A percentile compares a stretch with the other conserved stretches of the same genome.
These are phyloP conservation scores for Torymus aiolomorphi DNA, from an alignment of 2,888 invertebrate genomes.

Conservation along the genomic window DNA sequence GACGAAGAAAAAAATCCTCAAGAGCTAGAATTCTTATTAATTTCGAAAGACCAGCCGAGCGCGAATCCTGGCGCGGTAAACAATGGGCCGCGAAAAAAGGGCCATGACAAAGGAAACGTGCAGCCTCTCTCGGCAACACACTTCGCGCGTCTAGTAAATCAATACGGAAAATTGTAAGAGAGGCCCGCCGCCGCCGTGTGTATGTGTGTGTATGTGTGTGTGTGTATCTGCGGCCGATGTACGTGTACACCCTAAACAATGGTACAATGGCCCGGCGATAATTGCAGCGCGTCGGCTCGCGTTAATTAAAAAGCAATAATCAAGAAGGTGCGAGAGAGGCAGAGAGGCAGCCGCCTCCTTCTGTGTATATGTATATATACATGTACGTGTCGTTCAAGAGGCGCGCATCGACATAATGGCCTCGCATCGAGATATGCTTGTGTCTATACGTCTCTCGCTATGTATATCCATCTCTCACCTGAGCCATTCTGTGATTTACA, in stretches of 20 bases:
- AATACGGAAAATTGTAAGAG: slow-evolving; percentile 42
- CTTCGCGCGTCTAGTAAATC: slow-evolving; percentile 32
- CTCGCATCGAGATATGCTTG: slow-evolving; percentile 16
- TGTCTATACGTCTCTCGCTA: not conserved
- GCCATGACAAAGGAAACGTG: slow-evolving; percentile 49
- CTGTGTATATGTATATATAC: no score
- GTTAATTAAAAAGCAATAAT: slow-evolving; percentile 48
- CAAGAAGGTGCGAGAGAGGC: not conserved
- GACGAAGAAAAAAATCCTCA: not conserved
- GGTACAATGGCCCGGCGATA: slow-evolving; percentile 42
- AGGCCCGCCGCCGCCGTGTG: not conserved
- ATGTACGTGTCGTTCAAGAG: slow-evolving; percentile 15
- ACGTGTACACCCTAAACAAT: slow-evolving; percentile 17
- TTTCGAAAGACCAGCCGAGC: slow-evolving; percentile 8
- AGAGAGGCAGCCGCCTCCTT: no score
- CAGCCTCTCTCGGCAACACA: not conserved
- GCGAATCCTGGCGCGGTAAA: slow-evolving; percentile 17
- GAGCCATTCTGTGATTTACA: slow-evolving; percentile 29
- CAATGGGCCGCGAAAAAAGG: slow-evolving; percentile 37
- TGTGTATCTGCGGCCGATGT: no score
- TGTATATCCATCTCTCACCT: slow-evolving; percentile 23
- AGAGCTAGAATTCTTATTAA: slow-evolving; percentile 34
- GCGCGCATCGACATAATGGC: slow-evolving; percentile 25
- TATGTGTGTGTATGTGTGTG: no score
- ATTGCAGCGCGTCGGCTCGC: slow-evolving; percentile 15